Conservation (phyloP, 2,888 invertebrate species). For the Acanthosoma haemorrhoidale region DNA sequence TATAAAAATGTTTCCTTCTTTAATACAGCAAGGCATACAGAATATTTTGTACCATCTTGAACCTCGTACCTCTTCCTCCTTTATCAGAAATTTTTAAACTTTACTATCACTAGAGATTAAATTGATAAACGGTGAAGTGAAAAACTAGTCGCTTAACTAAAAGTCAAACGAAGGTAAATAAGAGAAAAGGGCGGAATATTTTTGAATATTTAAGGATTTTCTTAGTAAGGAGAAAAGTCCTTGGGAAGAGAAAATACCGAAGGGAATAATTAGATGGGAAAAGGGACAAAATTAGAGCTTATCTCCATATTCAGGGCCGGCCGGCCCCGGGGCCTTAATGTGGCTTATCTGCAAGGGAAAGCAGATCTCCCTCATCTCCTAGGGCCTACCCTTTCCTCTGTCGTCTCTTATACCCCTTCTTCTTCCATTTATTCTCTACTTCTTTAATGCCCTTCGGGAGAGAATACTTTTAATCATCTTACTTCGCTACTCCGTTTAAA, state of each 20-base stretch:
- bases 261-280: slow-evolving; percentile 29
- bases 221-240: slow-evolving; percentile 5
- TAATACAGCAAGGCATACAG: too few species aligned
- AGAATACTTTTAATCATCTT: slow-evolving; percentile 24
- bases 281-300: slow-evolving; percentile 28
- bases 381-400: neutral
- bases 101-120: too few species aligned
- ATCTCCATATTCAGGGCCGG: slow-evolving; percentile 24
- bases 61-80: too few species aligned
- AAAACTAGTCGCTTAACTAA: too few species aligned
- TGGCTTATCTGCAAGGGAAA: slow-evolving; percentile 23
- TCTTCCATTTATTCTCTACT: neutral
- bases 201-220: slow-evolving; percentile 27
- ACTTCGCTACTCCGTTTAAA: neutral
- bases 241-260: slow-evolving; percentile 4
- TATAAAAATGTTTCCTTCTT: too few species aligned
- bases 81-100: too few species aligned
- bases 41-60: too few species aligned
- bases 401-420: too few species aligned
- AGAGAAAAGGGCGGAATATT: slow-evolving; percentile 11
- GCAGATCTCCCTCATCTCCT: neutral
- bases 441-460: neutral
- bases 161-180: neutral
- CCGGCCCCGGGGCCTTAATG: neutral
- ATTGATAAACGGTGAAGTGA: too few species aligned